A percentile compares a stretch with the other conserved stretches of the same genome.
phyloP scores from a whole-genome alignment of 2,797 vertebrate genomes.

The Syndactyla subalaris region DNA sequence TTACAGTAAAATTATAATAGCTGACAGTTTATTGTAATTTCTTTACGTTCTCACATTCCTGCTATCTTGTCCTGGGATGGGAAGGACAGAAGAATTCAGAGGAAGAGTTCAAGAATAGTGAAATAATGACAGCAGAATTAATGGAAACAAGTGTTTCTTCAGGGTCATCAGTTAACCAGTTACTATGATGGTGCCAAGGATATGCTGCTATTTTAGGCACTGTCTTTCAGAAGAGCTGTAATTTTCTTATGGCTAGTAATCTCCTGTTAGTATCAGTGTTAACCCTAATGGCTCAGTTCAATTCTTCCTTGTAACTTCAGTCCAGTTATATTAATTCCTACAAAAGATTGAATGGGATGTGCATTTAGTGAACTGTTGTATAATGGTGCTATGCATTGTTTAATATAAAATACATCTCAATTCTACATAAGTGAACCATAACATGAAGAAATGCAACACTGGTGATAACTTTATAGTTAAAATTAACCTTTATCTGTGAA shows the following conservation, averaged over 20 bases:
- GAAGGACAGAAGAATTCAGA: constrained; percentile 42
- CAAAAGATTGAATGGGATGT: constrained; percentile 66
- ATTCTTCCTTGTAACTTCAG: constrained; percentile 70
- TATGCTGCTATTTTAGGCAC: constrained; percentile 37
- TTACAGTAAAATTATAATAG: constrained; percentile 46
- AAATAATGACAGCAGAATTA: constrained; percentile 44
- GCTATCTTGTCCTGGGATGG: constrained; percentile 28
- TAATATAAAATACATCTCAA: constrained; percentile 60
- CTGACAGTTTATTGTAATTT: constrained; percentile 13
- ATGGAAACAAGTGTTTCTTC: constrained; percentile 24
- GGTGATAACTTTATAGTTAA: constrained; percentile 57
- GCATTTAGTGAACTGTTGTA: constrained; percentile 68
- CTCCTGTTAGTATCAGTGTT: constrained; percentile 44
- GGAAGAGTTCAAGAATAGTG: constrained; percentile 4
- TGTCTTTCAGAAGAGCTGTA: constrained; percentile 52
- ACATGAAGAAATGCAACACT: constrained; percentile 65
- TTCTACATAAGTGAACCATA: constrained; percentile 63
- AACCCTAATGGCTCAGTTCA: constrained; percentile 39
- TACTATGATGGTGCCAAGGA: constrained; percentile 14
- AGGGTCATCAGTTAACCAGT: constrained; percentile 42
- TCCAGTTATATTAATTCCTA: constrained; percentile 58
- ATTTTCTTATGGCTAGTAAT: constrained; percentile 43
- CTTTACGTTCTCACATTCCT: constrained; percentile 31
- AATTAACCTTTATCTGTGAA: constrained; percentile 60
- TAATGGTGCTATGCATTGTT: constrained; percentile 72